Conservation (phyloP, 2,888 invertebrate genomes). For the Diabrotica balteata region DNA sequence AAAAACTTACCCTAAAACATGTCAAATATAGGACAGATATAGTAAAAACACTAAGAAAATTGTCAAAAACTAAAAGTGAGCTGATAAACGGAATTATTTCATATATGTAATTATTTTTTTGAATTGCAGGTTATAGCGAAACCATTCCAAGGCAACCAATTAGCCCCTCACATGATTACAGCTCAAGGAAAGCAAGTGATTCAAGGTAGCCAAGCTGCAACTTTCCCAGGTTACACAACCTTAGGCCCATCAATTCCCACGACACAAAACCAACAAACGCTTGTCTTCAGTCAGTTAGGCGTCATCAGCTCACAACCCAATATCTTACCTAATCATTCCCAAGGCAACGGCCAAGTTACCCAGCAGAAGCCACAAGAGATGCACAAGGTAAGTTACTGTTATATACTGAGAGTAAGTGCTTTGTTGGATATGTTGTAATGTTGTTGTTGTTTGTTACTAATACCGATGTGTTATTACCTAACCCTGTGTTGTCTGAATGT, state of each 20-base stretch:
- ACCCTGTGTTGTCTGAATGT: neutral
- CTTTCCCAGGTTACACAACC: slow-evolving; percentile 79
- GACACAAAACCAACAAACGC: slow-evolving; percentile 78
- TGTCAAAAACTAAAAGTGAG: too few relatives aligned
- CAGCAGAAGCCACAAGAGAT: slow-evolving; percentile 70
- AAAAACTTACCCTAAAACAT: too few relatives aligned
- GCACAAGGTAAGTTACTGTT: slow-evolving; percentile 66
- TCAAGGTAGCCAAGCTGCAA: slow-evolving; percentile 69
- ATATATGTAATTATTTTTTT: neutral
- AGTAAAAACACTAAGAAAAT: too few relatives aligned
- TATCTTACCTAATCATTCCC: slow-evolving; percentile 69
- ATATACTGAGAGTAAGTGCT: slow-evolving; percentile 17
- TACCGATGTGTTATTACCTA: neutral
- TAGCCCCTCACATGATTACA: slow-evolving; percentile 83
- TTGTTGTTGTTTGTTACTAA: slow-evolving; percentile 2
- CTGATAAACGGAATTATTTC: too few relatives aligned
- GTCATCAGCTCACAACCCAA: slow-evolving; percentile 75
- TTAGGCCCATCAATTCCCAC: slow-evolving; percentile 76
- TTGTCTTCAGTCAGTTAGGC: slow-evolving; percentile 77
- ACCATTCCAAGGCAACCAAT: slow-evolving; percentile 81
- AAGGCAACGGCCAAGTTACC: slow-evolving; percentile 58
- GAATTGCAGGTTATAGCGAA: slow-evolving; percentile 77
- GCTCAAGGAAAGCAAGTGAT: slow-evolving; percentile 78
- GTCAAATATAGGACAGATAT: too few relatives aligned
- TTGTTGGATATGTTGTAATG: slow-evolving; percentile 15